These are phyloP conservation scores for Brassicogethes aeneus DNA, from an alignment of 2,888 invertebrate genomes.

Conservation along the genomic window DNA sequence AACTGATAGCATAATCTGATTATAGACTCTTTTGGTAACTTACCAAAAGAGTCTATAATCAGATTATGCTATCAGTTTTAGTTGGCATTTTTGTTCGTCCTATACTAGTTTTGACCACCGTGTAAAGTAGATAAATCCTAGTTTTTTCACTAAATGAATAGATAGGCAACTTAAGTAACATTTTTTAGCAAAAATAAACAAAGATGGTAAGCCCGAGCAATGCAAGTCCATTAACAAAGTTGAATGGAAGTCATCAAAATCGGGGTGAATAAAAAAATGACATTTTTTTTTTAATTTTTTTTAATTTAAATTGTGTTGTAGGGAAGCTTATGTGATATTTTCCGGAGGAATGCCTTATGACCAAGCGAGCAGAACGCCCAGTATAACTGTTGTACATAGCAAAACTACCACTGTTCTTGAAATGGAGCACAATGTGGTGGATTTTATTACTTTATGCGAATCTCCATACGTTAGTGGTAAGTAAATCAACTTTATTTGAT, in stretches of 20 bases:
- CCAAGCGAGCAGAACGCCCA: conserved; percentile 81
- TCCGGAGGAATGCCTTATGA: conserved; percentile 92
- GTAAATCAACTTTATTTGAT: no score
- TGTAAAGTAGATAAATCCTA: no score
- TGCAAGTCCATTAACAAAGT: conserved; percentile 94
- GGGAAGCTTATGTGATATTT: conserved; percentile 93
- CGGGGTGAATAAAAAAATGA: conserved; percentile 59
- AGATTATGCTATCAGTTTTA: no score
- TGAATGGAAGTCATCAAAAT: conserved; percentile 85
- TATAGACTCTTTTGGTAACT: no score
- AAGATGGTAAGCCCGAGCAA: conserved; percentile 86
- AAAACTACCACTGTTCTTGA: conserved; percentile 96
- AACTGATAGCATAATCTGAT: no score
- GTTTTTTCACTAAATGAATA: no score
- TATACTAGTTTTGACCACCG: no score
- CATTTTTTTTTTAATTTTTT: conserved; percentile 8
- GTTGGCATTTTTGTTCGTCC: no score
- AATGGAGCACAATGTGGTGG: conserved; percentile 97
- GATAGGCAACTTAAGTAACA: no score
- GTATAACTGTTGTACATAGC: conserved; percentile 92
- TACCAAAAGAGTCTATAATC: no score
- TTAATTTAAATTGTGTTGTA: conserved; percentile 39
- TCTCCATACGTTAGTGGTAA: conserved; percentile 88
- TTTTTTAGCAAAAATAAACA: conserved; percentile 77
- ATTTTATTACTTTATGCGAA: conserved; percentile 93